Percentiles rank a stretch among this genome's conserved stretches.
phyloP scores from a whole-genome alignment of 2,888 invertebrate genomes.

The Caenorhabditis afra region DNA sequence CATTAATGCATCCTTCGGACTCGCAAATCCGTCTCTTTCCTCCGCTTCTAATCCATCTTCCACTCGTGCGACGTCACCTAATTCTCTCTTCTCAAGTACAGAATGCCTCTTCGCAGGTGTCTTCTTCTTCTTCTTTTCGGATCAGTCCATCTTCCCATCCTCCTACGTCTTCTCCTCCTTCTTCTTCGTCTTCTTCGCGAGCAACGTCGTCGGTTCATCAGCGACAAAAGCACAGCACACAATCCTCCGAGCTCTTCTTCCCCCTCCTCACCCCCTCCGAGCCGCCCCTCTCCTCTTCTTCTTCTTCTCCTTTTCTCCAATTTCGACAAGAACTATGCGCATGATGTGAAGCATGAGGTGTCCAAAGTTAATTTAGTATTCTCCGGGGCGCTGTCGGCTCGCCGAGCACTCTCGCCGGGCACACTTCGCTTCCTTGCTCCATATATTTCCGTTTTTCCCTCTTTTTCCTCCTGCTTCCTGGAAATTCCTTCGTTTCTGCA shows the following conservation, averaged over 20 bases:
- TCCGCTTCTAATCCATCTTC: not conserved
- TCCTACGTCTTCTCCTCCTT: no score
- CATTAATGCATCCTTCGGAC: no score
- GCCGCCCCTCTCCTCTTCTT: conserved; percentile 4
- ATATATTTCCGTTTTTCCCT: conserved; percentile 51
- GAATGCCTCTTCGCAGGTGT: not conserved
- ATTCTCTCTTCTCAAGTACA: conserved; percentile 24
- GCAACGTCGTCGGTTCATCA: no score
- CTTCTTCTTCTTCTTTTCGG: conserved; percentile 3
- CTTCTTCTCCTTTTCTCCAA: conserved; percentile 48
- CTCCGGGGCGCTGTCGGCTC: conserved; percentile 27
- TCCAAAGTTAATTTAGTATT: conserved; percentile 60
- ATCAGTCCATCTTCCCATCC: no score
- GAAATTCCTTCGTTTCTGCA: conserved; percentile 27
- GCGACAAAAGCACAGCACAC: conserved; percentile 2
- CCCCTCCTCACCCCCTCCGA: conserved; percentile 10
- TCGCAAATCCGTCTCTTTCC: conserved; percentile 4
- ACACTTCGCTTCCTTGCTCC: conserved; percentile 42
- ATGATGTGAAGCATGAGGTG: conserved; percentile 59
- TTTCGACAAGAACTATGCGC: conserved; percentile 48
- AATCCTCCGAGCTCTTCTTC: conserved; percentile 13
- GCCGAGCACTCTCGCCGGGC: conserved; percentile 29
- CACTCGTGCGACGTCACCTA: conserved; percentile 1
- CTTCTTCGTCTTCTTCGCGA: not conserved
- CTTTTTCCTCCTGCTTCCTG: conserved; percentile 40